Evolutionary conservation across 2,113 vertebrate genomes (phyloP), one percentile per base, ranked within the genome.

Genomic region (Dolichallabes microphthalmus): DNA sequence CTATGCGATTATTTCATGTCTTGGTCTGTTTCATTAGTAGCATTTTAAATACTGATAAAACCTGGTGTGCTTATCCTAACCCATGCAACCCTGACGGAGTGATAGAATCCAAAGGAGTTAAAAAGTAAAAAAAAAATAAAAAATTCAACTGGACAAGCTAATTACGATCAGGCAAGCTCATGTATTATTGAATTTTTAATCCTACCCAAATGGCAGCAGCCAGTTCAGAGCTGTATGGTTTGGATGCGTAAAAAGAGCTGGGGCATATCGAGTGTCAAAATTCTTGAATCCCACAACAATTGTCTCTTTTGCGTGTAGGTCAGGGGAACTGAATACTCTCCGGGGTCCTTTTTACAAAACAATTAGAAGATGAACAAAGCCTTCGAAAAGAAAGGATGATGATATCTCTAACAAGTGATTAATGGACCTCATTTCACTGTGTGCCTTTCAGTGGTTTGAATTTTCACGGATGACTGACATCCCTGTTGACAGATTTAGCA

Each of bases 101-200:
- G 57, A 52, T 35, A 63, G 30, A 69, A 82, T 78, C 73, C 71
- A 64, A 86, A 22, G n/a, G 85, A 84, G 66, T 83, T 83, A 88
- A 87, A 88, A 84, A 64, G 6, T 20, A n/a, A 7, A 35, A 35
- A 35, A 35, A 85, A 88, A 87, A 87, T 82, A 64, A 58, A 3
- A n/a, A 7, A 71, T 19, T 14, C 27, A 13, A 78, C 75, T 35
- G 76, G 85, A 90, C 75, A 83, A 82, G 79, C 90, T 88, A 73
- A 85, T 89, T 87, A 88, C 68, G 45, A 78, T 86, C 84, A 79
- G 82, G 66, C 50, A 68, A 45, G 76, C 85, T 86, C 85, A 88
- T 90, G 58, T 82, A 91, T 89, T 88, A 91, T 90, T 90, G 87
- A 88, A 53, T 76, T 85, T 88, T 88, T 88, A 88, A 89, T 89